Percentiles rank a stretch among this genome's conserved stretches.
These are phyloP conservation scores for Lepidocyrtoides sp. DNA, from an alignment of 2,888 invertebrate genomes.

Conservation along the genomic window DNA sequence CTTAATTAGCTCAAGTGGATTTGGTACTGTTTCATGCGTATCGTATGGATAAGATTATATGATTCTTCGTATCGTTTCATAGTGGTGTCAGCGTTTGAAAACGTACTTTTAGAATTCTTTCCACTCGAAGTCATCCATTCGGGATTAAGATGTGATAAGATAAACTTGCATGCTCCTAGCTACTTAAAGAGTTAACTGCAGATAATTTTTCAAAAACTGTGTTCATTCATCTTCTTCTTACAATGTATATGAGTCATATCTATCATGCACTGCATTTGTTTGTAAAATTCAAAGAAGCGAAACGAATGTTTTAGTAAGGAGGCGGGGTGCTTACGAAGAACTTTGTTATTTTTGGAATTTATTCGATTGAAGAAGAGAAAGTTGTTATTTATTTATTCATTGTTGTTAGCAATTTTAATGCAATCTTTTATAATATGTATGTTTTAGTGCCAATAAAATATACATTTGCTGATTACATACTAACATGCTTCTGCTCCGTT, in stretches of 20 bases:
- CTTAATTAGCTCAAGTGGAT: constrained; percentile 12
- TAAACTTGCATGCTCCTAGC: not conserved
- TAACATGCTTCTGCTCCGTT: not conserved
- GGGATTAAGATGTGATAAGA: constrained; percentile 38
- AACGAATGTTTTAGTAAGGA: constrained; percentile 19
- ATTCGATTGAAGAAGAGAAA: constrained; percentile 42
- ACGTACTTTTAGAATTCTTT: not conserved
- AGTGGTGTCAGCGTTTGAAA: not conserved
- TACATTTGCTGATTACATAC: constrained; percentile 37
- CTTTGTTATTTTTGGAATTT: constrained; percentile 16
- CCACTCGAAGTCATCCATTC: not conserved
- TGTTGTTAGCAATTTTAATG: constrained; percentile 51
- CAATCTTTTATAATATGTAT: constrained; percentile 41
- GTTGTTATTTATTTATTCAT: constrained; percentile 73
- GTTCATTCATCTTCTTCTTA: constrained; percentile 57
- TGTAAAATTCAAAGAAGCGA: constrained; percentile 32
- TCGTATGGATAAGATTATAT: not conserved
- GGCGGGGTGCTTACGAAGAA: not conserved
- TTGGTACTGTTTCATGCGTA: not conserved
- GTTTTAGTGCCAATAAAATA: constrained; percentile 72
- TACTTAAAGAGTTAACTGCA: not conserved
- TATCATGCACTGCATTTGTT: constrained; percentile 7
- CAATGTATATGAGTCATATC: not conserved
- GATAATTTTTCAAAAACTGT: constrained; percentile 32
- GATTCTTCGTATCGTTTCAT: too few relatives aligned